Evolutionary conservation across 2,888 invertebrate genomes (phyloP).

Genomic region (Crocallis elinguaria): DNA sequence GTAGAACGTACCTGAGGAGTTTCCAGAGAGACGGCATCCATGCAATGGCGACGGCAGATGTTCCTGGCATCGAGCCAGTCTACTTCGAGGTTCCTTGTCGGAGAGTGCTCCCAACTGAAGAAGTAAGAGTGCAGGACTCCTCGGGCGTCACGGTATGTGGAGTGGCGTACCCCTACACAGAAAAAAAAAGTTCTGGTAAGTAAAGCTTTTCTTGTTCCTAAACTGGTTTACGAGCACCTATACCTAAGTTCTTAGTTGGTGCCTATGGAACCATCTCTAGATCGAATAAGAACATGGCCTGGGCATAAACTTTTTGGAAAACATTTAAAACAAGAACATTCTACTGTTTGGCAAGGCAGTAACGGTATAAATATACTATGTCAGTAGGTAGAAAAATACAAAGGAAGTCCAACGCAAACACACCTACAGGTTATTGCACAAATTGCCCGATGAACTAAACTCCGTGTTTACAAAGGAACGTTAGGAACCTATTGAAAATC

Average conservation of each 20-base stretch:
- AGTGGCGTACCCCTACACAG: slow-evolving; percentile 92
- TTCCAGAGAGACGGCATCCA: slow-evolving; percentile 96
- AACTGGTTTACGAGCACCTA: background rate
- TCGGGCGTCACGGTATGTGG: slow-evolving; percentile 93
- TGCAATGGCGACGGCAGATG: slow-evolving; percentile 95
- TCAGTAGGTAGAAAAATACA: slow-evolving; percentile 2
- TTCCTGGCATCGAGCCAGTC: slow-evolving; percentile 96
- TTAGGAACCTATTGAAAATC: slow-evolving; percentile 50
- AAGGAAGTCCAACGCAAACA: slow-evolving; percentile 14
- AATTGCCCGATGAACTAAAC: slow-evolving; percentile 18
- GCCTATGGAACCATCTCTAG: too few species aligned
- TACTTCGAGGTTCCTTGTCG: slow-evolving; percentile 92
- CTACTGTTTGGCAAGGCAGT: background rate
- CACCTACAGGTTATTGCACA: slow-evolving; percentile 17
- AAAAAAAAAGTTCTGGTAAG: slow-evolving; percentile 12
- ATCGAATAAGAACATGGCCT: too few species aligned
- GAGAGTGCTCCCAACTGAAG: slow-evolving; percentile 96
- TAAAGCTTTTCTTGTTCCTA: background rate
- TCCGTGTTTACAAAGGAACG: slow-evolving; percentile 22
- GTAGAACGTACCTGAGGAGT: slow-evolving; percentile 88
- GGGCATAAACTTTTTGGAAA: too few species aligned
- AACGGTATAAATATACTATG: background rate
- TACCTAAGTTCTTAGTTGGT: too few species aligned
- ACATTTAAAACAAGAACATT: too few species aligned
- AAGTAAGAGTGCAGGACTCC: slow-evolving; percentile 96